phyloP scores from a whole-genome alignment of 2,888 invertebrate species.

The Leptopilina drosophilae region DNA sequence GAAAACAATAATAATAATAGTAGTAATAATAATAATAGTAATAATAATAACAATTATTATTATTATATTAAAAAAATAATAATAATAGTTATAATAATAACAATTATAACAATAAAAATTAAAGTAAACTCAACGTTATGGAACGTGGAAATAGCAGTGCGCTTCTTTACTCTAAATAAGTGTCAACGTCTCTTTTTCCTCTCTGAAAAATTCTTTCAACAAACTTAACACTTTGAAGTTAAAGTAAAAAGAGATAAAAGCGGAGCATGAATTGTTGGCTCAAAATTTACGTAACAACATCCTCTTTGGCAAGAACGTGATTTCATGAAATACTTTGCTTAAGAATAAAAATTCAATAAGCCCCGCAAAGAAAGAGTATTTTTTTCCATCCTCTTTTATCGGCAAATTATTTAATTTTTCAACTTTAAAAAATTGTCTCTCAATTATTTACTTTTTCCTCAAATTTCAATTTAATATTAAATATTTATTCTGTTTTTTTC shows the following conservation, averaged over 20 bases:
- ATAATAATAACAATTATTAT: too few species aligned
- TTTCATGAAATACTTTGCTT: background rate
- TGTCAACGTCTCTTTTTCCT: background rate
- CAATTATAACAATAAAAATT: too few species aligned
- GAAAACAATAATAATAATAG: too few species aligned
- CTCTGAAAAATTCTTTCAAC: background rate
- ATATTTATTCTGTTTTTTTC: too few species aligned
- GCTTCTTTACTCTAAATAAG: background rate
- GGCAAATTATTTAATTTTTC: too few species aligned
- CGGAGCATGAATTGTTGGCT: constrained; percentile 4
- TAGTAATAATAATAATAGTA: too few species aligned
- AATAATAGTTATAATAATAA: too few species aligned
- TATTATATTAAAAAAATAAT: too few species aligned
- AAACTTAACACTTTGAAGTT: background rate
- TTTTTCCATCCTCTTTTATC: background rate
- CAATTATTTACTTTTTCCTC: too few species aligned
- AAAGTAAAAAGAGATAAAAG: constrained; percentile 12
- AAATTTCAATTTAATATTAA: too few species aligned
- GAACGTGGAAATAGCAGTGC: background rate
- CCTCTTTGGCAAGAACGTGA: background rate
- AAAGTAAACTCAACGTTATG: too few species aligned
- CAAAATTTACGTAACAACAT: constrained; percentile 17
- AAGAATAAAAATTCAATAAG: background rate
- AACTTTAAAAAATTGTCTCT: too few species aligned
- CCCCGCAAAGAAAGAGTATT: background rate